Base-by-base conservation (phyloP, 2,797 vertebrate species). In the Masticophis lateralis region DNA sequence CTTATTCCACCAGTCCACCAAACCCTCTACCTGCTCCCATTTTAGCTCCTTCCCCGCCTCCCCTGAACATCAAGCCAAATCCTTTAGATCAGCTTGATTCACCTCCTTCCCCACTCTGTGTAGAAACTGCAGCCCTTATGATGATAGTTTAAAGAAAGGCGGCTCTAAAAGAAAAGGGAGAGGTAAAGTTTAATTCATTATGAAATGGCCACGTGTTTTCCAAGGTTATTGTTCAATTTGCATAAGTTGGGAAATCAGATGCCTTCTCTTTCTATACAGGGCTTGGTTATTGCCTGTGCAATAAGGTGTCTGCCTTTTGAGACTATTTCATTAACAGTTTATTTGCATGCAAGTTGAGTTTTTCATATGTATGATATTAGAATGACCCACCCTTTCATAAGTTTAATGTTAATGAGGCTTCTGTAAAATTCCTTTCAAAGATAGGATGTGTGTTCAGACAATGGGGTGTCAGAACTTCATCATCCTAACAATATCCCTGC, bases 341-440 rank as follows among this genome's bases (percentile, higher is more conserved):
- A 94, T 96, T 97, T 96, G 88, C 95, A 95, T 96, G 95, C 94
- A 95, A 86, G 74, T 94, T 88, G 96, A 92, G 92, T 94, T 97
- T 97, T 91, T 83, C 95, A 95, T 95, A 96, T 93, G 47, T 66
- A 91, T 89, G 93, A 90, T 89, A 94, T 93, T 56, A 47, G 95
- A 94, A 90, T 96, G 96, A 96, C 96, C 95, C 95, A 95, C 96
- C 94, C 96, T 96, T 94, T 96, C 95, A 95, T 97, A 97, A 96
- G 95, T 96, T 93, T 96, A 96, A 90, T 96, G 95, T 95, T 96
- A 95, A 95, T 95, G 93, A 95, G 94, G 94, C 92, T 94, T 90
- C 92, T 95, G 89, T 94, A 94, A 94, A 95, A 95, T 96, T 95
- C 90, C 91, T 96, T 96, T 90, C 87, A n/a, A 94, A 94, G 93